Evolutionary conservation across 37 sponge, comb jelly and placozoan genomes (phyloP).

Genomic region (Halichondria panicea): DNA sequence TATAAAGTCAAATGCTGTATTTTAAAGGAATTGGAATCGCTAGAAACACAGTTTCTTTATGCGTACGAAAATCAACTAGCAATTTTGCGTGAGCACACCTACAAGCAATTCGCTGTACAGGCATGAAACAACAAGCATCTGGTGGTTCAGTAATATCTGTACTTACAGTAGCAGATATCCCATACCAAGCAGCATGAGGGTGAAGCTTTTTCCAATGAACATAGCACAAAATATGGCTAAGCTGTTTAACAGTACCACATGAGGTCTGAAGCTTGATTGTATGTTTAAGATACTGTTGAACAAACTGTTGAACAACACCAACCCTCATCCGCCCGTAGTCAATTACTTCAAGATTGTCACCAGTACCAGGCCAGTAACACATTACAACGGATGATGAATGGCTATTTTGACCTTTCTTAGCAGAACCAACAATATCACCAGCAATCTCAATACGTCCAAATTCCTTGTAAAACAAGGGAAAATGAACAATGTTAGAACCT

Average conservation of each 20-base stretch:
- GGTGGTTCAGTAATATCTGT: background rate
- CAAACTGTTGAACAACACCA: slow-evolving; percentile 35
- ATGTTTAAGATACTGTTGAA: slow-evolving; percentile 13
- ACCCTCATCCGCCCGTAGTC: slow-evolving; percentile 2
- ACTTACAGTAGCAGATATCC: slow-evolving; percentile 32
- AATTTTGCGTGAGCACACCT: slow-evolving; percentile 25
- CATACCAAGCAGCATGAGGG: slow-evolving; percentile 19
- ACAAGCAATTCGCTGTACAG: slow-evolving; percentile 41
- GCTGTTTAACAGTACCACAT: background rate
- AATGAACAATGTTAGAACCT: background rate
- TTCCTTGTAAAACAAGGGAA: slow-evolving; percentile 15
- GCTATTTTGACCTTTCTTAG: background rate
- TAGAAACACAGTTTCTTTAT: slow-evolving; percentile 29
- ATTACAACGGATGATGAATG: slow-evolving; percentile 32
- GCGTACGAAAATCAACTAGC: slow-evolving; percentile 1
- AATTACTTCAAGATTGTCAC: background rate
- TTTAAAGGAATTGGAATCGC: slow-evolving; percentile 40
- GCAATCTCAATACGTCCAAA: slow-evolving; percentile 18
- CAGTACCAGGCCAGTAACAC: slow-evolving; percentile 42
- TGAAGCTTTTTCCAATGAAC: slow-evolving; percentile 43
- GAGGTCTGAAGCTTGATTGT: background rate
- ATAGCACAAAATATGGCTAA: slow-evolving; percentile 24
- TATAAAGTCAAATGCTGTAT: slow-evolving; percentile 1
- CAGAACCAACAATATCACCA: slow-evolving; percentile 46
- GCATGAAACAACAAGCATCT: slow-evolving; percentile 31